A percentile compares a stretch with the other conserved stretches of the same genome.
phyloP scores from a whole-genome alignment of 2,113 vertebrate species.

The Ursus arctos region DNA sequence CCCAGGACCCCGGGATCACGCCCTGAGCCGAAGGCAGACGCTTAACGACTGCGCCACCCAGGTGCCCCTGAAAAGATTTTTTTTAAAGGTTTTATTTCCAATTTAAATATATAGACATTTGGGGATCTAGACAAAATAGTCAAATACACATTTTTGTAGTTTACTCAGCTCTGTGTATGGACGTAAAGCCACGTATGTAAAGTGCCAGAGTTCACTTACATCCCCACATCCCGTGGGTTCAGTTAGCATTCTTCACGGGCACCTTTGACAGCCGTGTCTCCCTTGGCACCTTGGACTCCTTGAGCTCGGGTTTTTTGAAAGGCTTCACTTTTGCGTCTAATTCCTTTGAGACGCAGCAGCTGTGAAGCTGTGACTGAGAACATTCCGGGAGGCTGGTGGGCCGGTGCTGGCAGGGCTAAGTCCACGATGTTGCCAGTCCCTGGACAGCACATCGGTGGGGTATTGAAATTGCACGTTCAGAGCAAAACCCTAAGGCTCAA shows the following conservation, averaged over 20 bases:
- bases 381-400: fast-evolving
- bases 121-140: not conserved
- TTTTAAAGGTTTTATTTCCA: not conserved
- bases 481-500: too few relatives aligned
- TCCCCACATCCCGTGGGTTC: fast-evolving
- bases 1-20: too few relatives aligned
- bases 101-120: not conserved
- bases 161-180: not conserved
- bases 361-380: not conserved
- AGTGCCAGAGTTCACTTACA: not conserved
- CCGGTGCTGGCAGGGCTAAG: not conserved
- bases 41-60: too few relatives aligned
- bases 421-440: fast-evolving
- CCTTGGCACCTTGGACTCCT: fast-evolving
- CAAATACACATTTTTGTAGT: not conserved
- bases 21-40: too few relatives aligned
- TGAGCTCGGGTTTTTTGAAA: not conserved
- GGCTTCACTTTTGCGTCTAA: too few relatives aligned
- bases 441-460: not conserved
- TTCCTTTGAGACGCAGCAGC: not conserved
- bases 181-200: not conserved
- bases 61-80: not conserved
- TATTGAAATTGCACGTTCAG: not conserved
- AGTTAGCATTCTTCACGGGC: fast-evolving
- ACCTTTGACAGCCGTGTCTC: fast-evolving